These are phyloP conservation scores for Apamea epomidion DNA, from an alignment of 2,888 invertebrate species.

Conservation along the genomic window DNA sequence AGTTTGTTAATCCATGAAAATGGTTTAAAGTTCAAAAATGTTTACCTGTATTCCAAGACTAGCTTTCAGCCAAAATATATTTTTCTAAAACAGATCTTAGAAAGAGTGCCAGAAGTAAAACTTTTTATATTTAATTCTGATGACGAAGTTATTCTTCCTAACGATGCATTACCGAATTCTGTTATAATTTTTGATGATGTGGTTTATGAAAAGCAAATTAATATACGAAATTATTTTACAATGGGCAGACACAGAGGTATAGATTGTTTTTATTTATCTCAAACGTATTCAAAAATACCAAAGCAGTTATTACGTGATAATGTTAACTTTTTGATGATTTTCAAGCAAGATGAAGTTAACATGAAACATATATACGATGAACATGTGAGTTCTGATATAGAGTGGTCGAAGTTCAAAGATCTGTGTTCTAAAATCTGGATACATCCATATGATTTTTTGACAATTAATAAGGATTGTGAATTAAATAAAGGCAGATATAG, in stretches of 20 bases:
- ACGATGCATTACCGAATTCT: not conserved
- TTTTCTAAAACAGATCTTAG: not conserved
- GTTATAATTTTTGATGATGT: not conserved
- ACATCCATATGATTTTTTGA: no score
- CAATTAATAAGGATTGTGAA: no score
- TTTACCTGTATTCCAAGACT: conserved; percentile 9
- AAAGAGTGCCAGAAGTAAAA: not conserved
- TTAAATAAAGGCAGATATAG: no score
- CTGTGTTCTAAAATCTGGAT: no score
- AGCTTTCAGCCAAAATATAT: not conserved
- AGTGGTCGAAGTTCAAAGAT: no score
- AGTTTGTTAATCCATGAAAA: not conserved
- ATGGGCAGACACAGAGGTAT: not conserved
- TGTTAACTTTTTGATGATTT: no score
- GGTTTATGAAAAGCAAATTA: not conserved
- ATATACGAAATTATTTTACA: not conserved
- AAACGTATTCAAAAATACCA: no score
- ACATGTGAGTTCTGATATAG: no score
- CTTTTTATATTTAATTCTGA: not conserved
- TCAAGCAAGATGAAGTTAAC: no score
- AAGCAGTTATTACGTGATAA: no score
- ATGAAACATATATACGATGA: no score
- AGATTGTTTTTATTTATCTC: no score
- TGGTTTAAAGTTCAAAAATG: conserved; percentile 2
- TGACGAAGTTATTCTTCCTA: not conserved